Conservation (phyloP, 2,797 vertebrate species). For the Syngnathus acus region DNA sequence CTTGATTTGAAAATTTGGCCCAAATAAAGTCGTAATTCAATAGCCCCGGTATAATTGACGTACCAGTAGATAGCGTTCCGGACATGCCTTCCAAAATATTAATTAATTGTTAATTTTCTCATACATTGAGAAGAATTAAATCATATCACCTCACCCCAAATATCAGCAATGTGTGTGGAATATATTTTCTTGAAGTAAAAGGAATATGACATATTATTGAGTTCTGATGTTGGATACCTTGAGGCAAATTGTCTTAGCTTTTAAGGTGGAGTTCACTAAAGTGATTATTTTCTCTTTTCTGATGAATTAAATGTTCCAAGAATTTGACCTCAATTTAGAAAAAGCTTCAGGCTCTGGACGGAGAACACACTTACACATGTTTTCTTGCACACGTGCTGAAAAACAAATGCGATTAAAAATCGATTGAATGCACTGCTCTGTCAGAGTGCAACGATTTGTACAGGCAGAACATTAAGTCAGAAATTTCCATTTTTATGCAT, state of each 20-base stretch:
- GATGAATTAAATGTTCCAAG: conserved; percentile 6
- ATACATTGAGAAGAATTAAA: not conserved
- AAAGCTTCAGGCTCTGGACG: conserved; percentile 25
- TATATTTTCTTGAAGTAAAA: not conserved
- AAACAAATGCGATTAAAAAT: conserved; percentile 22
- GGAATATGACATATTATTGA: not conserved
- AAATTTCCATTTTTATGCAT: conserved; percentile 28
- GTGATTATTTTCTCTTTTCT: not conserved
- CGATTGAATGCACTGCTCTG: conserved; percentile 27
- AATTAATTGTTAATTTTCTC: not conserved
- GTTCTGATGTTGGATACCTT: not conserved
- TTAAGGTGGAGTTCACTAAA: conserved; percentile 10
- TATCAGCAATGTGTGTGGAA: not conserved
- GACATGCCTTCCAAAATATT: not conserved
- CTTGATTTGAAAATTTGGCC: too few relatives aligned
- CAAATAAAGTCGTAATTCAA: too few relatives aligned
- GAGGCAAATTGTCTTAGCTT: conserved; percentile 4
- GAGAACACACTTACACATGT: not conserved
- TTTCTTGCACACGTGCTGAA: conserved; percentile 1
- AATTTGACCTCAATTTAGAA: conserved; percentile 27
- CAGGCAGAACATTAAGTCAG: conserved; percentile 37
- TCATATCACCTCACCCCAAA: not conserved
- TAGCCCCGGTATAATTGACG: too few relatives aligned
- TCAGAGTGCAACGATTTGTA: conserved; percentile 41
- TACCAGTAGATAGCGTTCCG: not conserved